A percentile compares a stretch with the other conserved stretches of the same genome.
Conservation (phyloP, 2,888 invertebrate species). For the Lithophane ornitopus region DNA sequence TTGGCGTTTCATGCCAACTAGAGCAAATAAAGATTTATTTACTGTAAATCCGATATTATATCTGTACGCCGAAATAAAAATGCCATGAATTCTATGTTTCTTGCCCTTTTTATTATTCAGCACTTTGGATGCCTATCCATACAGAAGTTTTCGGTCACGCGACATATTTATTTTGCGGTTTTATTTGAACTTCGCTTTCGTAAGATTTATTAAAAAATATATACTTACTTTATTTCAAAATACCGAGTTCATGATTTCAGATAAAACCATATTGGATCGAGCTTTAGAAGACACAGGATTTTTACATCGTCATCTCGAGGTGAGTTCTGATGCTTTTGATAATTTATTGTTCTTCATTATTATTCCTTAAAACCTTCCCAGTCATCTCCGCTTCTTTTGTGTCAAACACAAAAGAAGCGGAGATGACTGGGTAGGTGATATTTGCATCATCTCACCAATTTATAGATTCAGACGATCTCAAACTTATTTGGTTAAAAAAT, state of each 20-base stretch:
- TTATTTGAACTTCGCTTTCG: constrained; percentile 56
- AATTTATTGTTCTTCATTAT: neutral
- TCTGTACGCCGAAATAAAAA: constrained; percentile 62
- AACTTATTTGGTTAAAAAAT: neutral
- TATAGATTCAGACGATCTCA: neutral
- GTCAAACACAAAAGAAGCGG: too few species aligned
- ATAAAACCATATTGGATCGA: constrained; percentile 92
- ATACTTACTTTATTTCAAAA: too few species aligned
- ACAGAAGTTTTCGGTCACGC: constrained; percentile 76
- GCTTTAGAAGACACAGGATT: constrained; percentile 92
- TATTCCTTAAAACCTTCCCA: neutral
- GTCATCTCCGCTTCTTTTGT: neutral
- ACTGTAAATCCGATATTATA: constrained; percentile 13
- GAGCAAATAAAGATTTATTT: constrained; percentile 11
- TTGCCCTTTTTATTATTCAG: constrained; percentile 76
- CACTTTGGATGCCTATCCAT: constrained; percentile 72
- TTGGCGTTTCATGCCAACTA: neutral
- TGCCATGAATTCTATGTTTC: constrained; percentile 61
- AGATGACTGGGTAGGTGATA: too few species aligned
- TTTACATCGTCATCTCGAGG: constrained; percentile 90
- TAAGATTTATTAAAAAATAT: constrained; percentile 17
- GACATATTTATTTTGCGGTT: constrained; percentile 71
- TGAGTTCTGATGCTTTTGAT: constrained; percentile 73
- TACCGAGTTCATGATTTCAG: constrained; percentile 84
- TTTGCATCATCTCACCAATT: too few species aligned